A percentile compares a stretch with the other conserved stretches of the same genome.
phyloP scores from a whole-genome alignment of 2,888 invertebrate genomes.

The Scaptomyza flava region DNA sequence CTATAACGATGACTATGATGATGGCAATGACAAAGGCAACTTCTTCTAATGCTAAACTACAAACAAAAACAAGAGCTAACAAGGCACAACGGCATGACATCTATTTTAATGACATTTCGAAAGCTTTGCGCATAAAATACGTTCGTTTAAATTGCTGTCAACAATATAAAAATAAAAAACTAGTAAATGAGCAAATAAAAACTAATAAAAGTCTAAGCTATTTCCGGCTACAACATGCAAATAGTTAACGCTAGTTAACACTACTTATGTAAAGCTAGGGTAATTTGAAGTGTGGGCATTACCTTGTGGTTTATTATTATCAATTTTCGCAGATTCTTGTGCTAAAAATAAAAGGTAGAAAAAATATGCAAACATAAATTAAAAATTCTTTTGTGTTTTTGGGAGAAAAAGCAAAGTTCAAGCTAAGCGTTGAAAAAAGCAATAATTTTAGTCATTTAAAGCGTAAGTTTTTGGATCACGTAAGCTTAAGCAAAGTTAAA shows the following conservation, averaged over 20 bases:
- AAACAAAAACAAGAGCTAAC: constrained; percentile 23
- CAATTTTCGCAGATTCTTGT: constrained; percentile 83
- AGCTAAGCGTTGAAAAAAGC: constrained; percentile 18
- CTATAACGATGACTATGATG: constrained; percentile 20
- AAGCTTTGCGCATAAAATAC: constrained; percentile 68
- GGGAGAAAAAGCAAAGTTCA: constrained; percentile 21
- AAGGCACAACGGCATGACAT: constrained; percentile 31
- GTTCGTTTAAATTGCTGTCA: constrained; percentile 66
- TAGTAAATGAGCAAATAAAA: constrained; percentile 35
- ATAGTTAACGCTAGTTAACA: constrained; percentile 5
- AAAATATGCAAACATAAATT: constrained; percentile 54
- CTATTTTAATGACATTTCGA: constrained; percentile 74
- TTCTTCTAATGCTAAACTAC: constrained; percentile 43
- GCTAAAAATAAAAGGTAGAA: constrained; percentile 81
- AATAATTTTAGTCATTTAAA: neutral
- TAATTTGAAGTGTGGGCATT: constrained; percentile 37
- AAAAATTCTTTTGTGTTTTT: constrained; percentile 20
- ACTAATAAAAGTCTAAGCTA: constrained; percentile 48
- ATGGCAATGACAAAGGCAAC: constrained; percentile 39
- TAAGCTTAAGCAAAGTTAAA: neutral
- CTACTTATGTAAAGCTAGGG: constrained; percentile 6
- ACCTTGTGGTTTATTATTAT: constrained; percentile 83
- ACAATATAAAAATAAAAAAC: constrained; percentile 27
- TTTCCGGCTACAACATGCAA: constrained; percentile 49
- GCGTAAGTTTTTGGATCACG: neutral